Evolutionary conservation across 1,140 invertebrate genomes (phyloP).

Genomic region (Solenopsis fugax): DNA sequence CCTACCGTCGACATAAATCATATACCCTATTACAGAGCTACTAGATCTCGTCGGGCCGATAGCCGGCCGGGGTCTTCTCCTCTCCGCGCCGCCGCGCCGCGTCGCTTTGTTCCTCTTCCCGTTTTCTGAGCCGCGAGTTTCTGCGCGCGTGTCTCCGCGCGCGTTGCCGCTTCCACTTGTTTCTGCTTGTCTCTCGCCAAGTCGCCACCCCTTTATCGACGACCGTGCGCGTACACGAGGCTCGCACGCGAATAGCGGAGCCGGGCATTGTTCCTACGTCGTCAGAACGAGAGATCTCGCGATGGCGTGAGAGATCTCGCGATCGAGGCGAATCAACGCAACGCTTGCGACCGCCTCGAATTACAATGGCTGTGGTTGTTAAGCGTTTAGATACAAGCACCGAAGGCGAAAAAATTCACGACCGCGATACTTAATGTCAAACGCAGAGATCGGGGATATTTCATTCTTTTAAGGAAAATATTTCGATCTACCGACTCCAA

Average conservation of each 20-base stretch:
- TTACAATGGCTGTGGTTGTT: slow-evolving; percentile 21
- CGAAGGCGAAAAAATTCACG: not conserved
- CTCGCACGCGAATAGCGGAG: slow-evolving; percentile 30
- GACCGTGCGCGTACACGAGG: slow-evolving; percentile 29
- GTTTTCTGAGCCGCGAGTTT: slow-evolving; percentile 47
- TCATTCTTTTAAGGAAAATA: not conserved
- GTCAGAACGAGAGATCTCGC: slow-evolving; percentile 46
- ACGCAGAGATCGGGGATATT: not conserved
- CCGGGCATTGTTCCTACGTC: slow-evolving; percentile 42
- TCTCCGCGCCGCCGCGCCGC: slow-evolving; percentile 6
- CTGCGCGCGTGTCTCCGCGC: slow-evolving; percentile 47
- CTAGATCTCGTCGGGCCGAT: slow-evolving; percentile 82
- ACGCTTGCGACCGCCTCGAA: slow-evolving; percentile 5
- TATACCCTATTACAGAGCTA: slow-evolving; percentile 83
- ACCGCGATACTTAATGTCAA: not conserved
- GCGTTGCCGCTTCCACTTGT: slow-evolving; percentile 16
- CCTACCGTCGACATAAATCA: slow-evolving; percentile 83
- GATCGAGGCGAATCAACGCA: slow-evolving; percentile 37
- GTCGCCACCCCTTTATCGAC: slow-evolving; percentile 15
- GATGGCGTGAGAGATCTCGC: slow-evolving; percentile 45
- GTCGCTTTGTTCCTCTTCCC: slow-evolving; percentile 14
- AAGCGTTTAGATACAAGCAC: not conserved
- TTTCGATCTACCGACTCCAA: not conserved
- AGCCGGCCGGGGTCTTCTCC: slow-evolving; percentile 68
- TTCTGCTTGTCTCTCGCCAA: slow-evolving; percentile 48